Percentiles rank a stretch among this genome's conserved stretches.
Conservation (phyloP, 2,113 vertebrate species). For the Sinocyclocheilus rhinocerous region DNA sequence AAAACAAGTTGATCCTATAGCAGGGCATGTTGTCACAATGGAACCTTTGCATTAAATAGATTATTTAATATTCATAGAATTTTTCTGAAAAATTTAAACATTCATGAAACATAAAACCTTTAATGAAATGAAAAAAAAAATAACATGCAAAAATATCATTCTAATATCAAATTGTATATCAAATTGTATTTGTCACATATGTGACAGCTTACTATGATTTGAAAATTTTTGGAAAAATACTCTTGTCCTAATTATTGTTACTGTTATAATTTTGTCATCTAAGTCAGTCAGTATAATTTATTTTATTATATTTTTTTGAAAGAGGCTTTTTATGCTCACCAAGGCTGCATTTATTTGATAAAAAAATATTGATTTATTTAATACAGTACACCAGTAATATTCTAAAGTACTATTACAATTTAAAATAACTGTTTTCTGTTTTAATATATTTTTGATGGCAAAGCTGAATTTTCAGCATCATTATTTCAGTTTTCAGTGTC, state of each 20-base stretch:
- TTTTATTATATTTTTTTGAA: neutral
- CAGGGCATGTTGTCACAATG: neutral
- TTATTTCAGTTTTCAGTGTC: no score
- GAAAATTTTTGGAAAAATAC: neutral
- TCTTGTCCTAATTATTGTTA: neutral
- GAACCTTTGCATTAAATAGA: neutral
- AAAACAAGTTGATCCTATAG: neutral
- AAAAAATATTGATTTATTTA: no score
- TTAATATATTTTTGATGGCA: no score
- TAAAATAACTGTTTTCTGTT: no score
- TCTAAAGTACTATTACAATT: neutral
- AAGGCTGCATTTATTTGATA: neutral
- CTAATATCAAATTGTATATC: neutral
- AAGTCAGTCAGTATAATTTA: neutral
- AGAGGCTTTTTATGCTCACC: neutral
- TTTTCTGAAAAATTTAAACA: neutral
- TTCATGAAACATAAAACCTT: neutral
- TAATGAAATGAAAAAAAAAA: neutral
- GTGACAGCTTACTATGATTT: neutral
- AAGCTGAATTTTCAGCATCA: no score
- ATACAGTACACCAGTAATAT: neutral
- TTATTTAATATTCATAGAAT: neutral
- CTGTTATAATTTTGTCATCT: no score
- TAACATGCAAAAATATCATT: neutral
- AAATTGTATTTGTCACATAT: neutral